Evolutionary conservation across 2,797 vertebrate genomes (phyloP), one percentile per base, ranked within the genome.

Genomic region (Clarias pachynema): DNA sequence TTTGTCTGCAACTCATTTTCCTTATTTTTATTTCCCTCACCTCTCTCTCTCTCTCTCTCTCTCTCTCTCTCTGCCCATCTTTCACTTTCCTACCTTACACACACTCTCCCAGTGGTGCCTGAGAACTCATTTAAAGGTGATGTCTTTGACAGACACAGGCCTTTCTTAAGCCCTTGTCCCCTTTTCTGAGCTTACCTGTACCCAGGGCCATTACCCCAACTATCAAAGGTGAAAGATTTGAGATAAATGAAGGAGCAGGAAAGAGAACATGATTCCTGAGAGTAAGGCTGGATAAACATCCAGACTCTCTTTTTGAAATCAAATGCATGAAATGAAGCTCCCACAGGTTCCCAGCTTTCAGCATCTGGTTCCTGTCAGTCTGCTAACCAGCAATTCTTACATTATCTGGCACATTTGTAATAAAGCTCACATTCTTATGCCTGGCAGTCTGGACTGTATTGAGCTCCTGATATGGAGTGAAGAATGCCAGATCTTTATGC

Each of bases 111-210:
- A 85, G 89, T 84, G 85, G 89, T 89, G 82, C 87, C 63, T 70
- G 86, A 89, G 89, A 89, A 93, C 90, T 89, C 91, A 88, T 92
- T 82, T 84, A 75, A 89, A 87, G 84, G 77, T 90, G 89, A 86
- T 59, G 15, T 80, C 79, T 89, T 86, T 79, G 89, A 87, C 90
- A 90, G 88, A 66, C 66, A 34, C 65, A 84, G 79, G 26, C 87
- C 72, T 75, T 85, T 22, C 68, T 80, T 88, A 65, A 87, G 84
- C 89, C 69, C 63, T 74, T 63, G 16, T 82, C 56, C 79, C 14
- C 37, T 44, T 68, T 78, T 40, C n/a, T 70, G 22, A 12, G 29
- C 70, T 44, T 69, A 40, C 82, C 69, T 69, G 68, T 18, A 85
- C 82, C n/a, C 77, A 63, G 63, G 63, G 31, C 37, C 69, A 85